phyloP scores from a whole-genome alignment of 2,888 invertebrate species.

The Oscheius myriophilus region DNA sequence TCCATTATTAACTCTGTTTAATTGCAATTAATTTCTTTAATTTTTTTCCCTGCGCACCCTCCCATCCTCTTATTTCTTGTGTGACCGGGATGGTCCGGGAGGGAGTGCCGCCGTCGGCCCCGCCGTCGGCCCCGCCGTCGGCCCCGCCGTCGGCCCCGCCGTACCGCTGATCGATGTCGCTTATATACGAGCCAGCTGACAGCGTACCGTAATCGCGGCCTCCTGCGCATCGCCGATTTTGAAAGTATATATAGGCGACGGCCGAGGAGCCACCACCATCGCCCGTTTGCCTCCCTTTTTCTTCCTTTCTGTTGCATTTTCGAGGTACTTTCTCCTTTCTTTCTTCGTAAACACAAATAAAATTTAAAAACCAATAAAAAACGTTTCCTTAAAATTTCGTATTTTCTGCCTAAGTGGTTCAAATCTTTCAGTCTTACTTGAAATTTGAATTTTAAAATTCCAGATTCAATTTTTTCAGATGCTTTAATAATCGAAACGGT shows the following conservation, averaged over 20 bases:
- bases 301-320: not conserved
- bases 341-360: too few relatives aligned
- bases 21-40: not conserved
- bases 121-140: not conserved
- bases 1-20: not conserved
- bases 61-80: too few relatives aligned
- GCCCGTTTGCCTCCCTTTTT: slow-evolving; percentile 24
- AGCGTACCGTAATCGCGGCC: slow-evolving; percentile 21
- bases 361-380: too few relatives aligned
- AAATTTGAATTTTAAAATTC: too few relatives aligned
- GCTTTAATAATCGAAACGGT: not conserved
- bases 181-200: slow-evolving; percentile 29
- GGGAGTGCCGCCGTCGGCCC: slow-evolving; percentile 19
- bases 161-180: slow-evolving; percentile 30
- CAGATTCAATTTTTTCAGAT: not conserved
- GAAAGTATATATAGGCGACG: slow-evolving; percentile 32
- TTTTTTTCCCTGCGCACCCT: not conserved
- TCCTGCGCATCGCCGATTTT: slow-evolving; percentile 36
- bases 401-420: too few relatives aligned
- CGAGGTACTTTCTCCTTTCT: too few relatives aligned
- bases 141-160: slow-evolving; percentile 14
- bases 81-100: slow-evolving; percentile 15
- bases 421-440: too few relatives aligned
- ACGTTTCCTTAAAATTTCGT: too few relatives aligned
- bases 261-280: slow-evolving; percentile 23